Evolutionary conservation across 2,797 vertebrate species (phyloP).

Genomic region (Cacajao melanocephalus): DNA sequence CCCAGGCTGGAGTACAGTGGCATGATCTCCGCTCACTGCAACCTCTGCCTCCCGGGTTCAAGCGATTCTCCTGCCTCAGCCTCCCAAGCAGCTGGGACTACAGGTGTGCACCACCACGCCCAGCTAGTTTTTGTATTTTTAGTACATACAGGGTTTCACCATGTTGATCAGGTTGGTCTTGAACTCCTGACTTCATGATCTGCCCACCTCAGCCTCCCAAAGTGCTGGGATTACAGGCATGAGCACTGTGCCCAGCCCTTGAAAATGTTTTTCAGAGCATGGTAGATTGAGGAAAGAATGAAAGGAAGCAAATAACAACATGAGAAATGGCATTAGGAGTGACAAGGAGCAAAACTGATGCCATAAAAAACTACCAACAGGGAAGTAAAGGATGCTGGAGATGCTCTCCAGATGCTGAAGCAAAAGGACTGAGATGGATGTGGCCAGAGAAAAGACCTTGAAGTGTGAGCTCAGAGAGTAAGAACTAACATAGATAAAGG

Average conservation of each 20-base stretch:
- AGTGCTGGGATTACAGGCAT: too few species aligned
- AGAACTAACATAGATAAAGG: not conserved
- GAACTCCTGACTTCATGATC: too few species aligned
- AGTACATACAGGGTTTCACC: too few species aligned
- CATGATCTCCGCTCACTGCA: rapidly evolving
- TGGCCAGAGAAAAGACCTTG: not conserved
- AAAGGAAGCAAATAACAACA: not conserved
- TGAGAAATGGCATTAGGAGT: not conserved
- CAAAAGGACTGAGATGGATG: not conserved
- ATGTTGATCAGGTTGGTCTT: too few species aligned
- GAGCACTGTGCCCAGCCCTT: too few species aligned
- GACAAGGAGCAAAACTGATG: not conserved
- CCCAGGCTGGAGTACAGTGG: too few species aligned
- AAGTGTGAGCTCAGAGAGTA: not conserved
- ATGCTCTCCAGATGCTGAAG: not conserved
- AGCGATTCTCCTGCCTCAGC: not conserved
- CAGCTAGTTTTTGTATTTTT: too few species aligned
- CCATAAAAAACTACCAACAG: not conserved
- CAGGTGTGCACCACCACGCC: rapidly evolving
- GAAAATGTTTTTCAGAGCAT: not conserved
- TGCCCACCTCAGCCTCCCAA: too few species aligned
- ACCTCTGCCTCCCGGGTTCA: too few species aligned
- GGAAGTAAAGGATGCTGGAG: not conserved
- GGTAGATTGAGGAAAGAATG: not conserved
- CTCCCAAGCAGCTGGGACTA: too few species aligned